These are phyloP conservation scores for Hoplostethus atlanticus DNA, from an alignment of 2,797 vertebrate genomes.

Conservation along the genomic window DNA sequence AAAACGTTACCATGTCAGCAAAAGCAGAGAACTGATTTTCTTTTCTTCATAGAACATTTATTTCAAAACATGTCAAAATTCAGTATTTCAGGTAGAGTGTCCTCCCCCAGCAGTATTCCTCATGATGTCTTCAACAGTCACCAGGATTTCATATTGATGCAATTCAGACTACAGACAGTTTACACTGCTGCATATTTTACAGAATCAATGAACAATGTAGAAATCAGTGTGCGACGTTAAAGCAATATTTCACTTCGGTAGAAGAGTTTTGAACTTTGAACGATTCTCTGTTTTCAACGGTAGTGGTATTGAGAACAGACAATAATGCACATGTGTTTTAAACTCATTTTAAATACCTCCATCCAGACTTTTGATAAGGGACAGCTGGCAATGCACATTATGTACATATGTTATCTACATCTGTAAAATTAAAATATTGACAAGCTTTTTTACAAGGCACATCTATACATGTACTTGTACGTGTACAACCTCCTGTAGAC, in stretches of 20 bases:
- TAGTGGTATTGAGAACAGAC: too few species aligned
- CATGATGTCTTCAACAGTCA: slow-evolving; percentile 32
- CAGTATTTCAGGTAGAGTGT: slow-evolving; percentile 40
- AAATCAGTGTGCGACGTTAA: slow-evolving; percentile 27
- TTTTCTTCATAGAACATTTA: slow-evolving; percentile 51
- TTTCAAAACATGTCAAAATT: slow-evolving; percentile 60
- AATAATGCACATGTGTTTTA: background rate
- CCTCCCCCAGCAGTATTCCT: slow-evolving; percentile 41
- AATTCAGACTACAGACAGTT: slow-evolving; percentile 25
- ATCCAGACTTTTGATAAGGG: too few species aligned
- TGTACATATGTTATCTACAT: too few species aligned
- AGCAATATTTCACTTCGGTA: slow-evolving; percentile 50
- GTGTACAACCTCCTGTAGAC: too few species aligned
- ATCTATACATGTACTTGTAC: too few species aligned
- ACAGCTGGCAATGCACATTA: too few species aligned
- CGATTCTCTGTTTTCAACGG: background rate
- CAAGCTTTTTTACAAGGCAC: too few species aligned
- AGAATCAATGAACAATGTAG: slow-evolving; percentile 24
- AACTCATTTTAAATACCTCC: background rate
- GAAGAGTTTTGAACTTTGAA: slow-evolving; percentile 40
- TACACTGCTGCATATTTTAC: slow-evolving; percentile 12
- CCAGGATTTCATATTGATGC: slow-evolving; percentile 23
- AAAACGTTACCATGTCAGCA: background rate
- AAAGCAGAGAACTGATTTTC: slow-evolving; percentile 10
- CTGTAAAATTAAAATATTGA: too few species aligned